Evolutionary conservation across 2,888 invertebrate genomes (phyloP), one percentile per base, ranked within the genome.

Genomic region (Keiferia lycopersicella): DNA sequence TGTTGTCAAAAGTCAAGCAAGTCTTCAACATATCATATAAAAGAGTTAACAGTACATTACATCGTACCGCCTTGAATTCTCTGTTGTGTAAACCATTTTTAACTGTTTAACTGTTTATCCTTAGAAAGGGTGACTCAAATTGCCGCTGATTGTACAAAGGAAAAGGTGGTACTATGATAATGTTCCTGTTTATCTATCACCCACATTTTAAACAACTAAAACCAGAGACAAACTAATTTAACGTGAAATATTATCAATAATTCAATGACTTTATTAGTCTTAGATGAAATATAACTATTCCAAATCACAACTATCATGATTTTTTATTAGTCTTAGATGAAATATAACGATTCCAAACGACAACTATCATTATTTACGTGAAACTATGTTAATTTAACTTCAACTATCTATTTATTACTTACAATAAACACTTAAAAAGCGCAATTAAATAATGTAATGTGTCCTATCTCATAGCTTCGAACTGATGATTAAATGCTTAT

Each of bases 1-100:
- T 97, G 80, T 16, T 91, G 88, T 34, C 10, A 56, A 56, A 22
- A 34, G 34, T 56, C 56, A 34, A 26, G 8, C 56, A 12, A n/a
- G 2, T 16, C 16, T n/a, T 34, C 30, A 16, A 30, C n/a, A 30
- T n/a, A 18, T 18, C 1, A 22, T 22, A 20, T 4, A 8, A 34
- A 34, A 34, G 34, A 34, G 34, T 26, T 26, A 6, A 26, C 3
- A 26, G 26, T 10, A 10, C 34, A 8, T 10, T 34, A 34, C 34
- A 34, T 34, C 34, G 34, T 34, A 34, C 34, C 34, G 8, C 34
- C 34, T 34, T 34, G 34, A 34, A 8, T 34, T 8, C 34, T 34
- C 8, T 34, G 8, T 34, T 34, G 3, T 34, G 10, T 34, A 1
- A 34, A 34, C 34, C 10, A 34, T 34, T 34, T 34, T 34, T 34